These are phyloP conservation scores for Mesorhabditis spiculigera DNA, from an alignment of 2,888 invertebrate genomes.

Conservation along the genomic window DNA sequence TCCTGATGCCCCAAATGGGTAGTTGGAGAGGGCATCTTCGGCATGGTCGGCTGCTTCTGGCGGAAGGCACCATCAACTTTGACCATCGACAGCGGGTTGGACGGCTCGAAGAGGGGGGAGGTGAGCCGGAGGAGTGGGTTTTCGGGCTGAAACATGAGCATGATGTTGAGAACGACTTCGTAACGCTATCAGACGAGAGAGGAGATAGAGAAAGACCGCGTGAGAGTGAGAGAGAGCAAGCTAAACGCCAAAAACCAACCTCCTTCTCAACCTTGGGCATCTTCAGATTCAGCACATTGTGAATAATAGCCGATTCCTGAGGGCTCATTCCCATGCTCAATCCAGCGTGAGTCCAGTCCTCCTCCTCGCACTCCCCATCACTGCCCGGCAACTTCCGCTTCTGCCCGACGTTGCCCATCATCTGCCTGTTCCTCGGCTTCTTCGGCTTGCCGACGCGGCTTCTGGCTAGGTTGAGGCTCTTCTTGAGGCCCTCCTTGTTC, in stretches of 20 bases:
- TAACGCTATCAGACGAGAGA: neutral
- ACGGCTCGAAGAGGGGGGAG: constrained; percentile 23
- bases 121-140: neutral
- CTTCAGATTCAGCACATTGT: constrained; percentile 17
- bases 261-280: constrained; percentile 21
- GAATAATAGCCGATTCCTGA: constrained; percentile 9
- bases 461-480: constrained; percentile 51
- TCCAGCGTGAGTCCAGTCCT: constrained; percentile 5
- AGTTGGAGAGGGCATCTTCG: constrained; percentile 18
- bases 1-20: constrained; percentile 20
- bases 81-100: constrained; percentile 29
- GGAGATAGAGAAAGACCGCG: too few species aligned
- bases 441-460: constrained; percentile 38
- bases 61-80: constrained; percentile 34
- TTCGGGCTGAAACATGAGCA: constrained; percentile 12
- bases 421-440: constrained; percentile 26
- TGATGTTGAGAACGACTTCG: constrained; percentile 16
- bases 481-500: constrained; percentile 52
- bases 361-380: constrained; percentile 17
- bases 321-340: constrained; percentile 11
- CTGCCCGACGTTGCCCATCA: constrained; percentile 17
- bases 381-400: constrained; percentile 28
- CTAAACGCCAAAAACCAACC: constrained; percentile 2
- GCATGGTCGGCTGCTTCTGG: constrained; percentile 16
- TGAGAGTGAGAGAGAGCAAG: too few species aligned